These are phyloP conservation scores for Piaya cayana DNA, from an alignment of 2,113 vertebrate species.

Conservation along the genomic window DNA sequence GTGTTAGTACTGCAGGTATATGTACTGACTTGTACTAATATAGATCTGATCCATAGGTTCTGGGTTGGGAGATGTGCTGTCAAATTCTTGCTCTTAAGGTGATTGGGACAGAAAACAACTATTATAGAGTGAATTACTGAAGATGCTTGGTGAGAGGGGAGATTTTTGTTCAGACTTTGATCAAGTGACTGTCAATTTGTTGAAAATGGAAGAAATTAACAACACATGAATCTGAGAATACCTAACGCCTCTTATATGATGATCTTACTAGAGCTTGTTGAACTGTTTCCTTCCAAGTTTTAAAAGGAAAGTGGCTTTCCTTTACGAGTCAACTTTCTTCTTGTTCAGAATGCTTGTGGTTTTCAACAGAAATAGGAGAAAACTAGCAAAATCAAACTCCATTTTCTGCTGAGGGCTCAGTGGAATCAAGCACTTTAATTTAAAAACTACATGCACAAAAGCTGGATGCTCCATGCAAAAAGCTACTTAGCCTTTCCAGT, in stretches of 20 bases:
- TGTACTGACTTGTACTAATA: neutral
- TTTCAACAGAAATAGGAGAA: neutral
- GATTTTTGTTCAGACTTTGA: neutral
- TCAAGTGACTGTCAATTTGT: neutral
- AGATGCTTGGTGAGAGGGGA: neutral
- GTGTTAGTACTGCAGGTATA: neutral
- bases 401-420: neutral
- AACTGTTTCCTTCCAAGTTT: neutral
- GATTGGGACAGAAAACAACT: neutral
- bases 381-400: neutral
- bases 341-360: neutral
- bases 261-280: neutral
- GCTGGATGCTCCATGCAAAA: neutral
- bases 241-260: neutral
- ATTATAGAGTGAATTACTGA: neutral
- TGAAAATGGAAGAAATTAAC: neutral
- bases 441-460: neutral
- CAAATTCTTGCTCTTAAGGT: neutral
- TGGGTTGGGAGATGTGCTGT: rapidly evolving
- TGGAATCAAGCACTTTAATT: neutral
- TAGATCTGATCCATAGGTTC: neutral
- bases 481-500: neutral
- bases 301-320: neutral
- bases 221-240: neutral
- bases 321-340: neutral